Conservation (phyloP, 2,888 invertebrate genomes). For the Mimachlamys varia region DNA sequence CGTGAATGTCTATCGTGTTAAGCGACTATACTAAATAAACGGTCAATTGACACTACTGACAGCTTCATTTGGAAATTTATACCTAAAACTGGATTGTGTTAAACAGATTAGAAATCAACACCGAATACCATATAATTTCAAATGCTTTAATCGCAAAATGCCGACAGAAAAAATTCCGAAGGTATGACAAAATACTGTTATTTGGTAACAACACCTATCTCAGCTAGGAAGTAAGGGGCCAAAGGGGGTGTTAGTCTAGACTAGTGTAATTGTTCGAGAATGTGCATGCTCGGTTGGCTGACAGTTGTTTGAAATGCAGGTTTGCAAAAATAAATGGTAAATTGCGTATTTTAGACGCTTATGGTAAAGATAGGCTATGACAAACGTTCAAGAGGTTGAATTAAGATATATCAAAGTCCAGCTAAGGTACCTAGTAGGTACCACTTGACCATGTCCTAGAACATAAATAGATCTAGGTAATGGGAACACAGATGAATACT, state of each 20-base stretch:
- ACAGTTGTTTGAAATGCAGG: neutral
- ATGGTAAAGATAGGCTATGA: neutral
- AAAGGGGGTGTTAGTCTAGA: neutral
- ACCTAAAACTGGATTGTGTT: neutral
- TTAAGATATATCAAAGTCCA: neutral
- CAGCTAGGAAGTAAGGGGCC: neutral
- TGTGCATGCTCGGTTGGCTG: neutral
- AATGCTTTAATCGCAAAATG: neutral
- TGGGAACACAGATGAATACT: neutral
- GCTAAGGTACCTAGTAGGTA: too few species aligned
- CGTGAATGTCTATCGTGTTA: neutral
- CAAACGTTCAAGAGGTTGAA: neutral
- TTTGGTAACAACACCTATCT: neutral
- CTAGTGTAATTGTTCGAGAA: neutral
- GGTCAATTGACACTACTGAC: neutral
- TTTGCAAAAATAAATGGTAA: neutral
- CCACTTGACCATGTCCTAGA: neutral
- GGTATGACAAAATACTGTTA: conserved; percentile 3
- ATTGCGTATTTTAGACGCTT: neutral
- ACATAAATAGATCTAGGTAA: neutral
- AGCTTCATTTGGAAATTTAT: neutral
- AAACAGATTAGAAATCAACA: neutral
- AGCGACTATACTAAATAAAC: neutral
- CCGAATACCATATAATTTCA: conserved; percentile 7
- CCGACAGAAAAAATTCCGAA: conserved; percentile 7